These are phyloP conservation scores for Clarias magur DNA, from an alignment of 2,113 vertebrate genomes.

Conservation along the genomic window DNA sequence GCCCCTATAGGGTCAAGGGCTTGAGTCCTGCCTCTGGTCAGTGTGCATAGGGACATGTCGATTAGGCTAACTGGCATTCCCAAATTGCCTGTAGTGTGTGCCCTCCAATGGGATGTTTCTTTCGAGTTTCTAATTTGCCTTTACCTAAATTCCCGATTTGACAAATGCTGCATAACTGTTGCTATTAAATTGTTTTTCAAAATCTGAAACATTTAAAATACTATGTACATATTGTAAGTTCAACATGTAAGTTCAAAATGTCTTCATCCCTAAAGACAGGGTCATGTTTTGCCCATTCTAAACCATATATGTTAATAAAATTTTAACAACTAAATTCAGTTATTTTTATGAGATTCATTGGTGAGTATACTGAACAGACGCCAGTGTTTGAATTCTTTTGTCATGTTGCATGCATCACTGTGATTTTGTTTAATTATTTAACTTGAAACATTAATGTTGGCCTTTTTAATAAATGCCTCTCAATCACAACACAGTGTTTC, in stretches of 20 bases:
- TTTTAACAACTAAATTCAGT: not conserved
- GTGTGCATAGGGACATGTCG: too few relatives aligned
- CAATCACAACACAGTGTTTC: not conserved
- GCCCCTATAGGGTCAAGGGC: too few relatives aligned
- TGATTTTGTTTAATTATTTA: not conserved
- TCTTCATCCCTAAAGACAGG: not conserved
- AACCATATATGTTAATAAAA: not conserved
- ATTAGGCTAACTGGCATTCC: too few relatives aligned
- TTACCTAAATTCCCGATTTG: not conserved
- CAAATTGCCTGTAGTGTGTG: too few relatives aligned
- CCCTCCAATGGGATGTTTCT: not conserved
- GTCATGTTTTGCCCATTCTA: not conserved
- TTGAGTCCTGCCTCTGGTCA: too few relatives aligned
- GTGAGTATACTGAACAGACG: not conserved
- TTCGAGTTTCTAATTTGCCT: not conserved
- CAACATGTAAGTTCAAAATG: too few relatives aligned
- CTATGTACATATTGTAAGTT: not conserved
- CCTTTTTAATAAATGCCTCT: not conserved
- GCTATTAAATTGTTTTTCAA: not conserved
- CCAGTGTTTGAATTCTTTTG: not conserved
- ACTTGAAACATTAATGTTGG: constrained; percentile 1
- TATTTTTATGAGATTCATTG: not conserved
- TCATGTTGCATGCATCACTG: not conserved
- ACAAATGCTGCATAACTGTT: not conserved
- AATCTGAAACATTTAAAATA: not conserved